Evolutionary conservation across 2,113 vertebrate genomes (phyloP), one percentile per base, ranked within the genome.

Genomic region (Empidonax traillii): DNA sequence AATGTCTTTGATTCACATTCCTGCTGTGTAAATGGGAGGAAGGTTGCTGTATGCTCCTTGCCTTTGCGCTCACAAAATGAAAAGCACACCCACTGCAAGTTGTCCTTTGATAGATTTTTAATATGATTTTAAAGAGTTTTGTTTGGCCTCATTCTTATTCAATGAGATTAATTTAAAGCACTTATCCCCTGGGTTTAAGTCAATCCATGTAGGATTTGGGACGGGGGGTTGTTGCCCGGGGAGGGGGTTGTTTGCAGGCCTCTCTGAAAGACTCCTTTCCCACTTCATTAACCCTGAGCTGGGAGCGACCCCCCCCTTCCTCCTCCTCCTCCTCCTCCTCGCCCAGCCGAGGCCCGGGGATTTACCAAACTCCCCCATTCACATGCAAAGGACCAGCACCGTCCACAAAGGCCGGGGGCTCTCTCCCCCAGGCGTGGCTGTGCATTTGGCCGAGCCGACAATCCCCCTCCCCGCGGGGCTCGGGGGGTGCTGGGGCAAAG

Each of bases 251-350:
- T 99, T 98, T 99, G 98, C 98, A 98, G 98, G 98, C 98, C 98
- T 98, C 98, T 98, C 96, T 98, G 98, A 98, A 97, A 98, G 98
- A 98, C 98, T 99, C 98, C 98, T 98, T 98, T 99, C 99, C 98
- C 99, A 99, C 99, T 99, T 99, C 99, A 99, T 99, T 99, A 99
- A 99, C 99, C 99, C 98, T 96, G 99, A 98, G 98, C 98, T 97
- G 98, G 98, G 98, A 98, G 98, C 98, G 98, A 98, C 98, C 97
- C 98, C 95, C 91, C 67, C 90, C 67, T n/a, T 21, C 51, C 9
- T 44, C 98, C 90, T 91, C 98, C 89, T 91, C 68, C 78, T 97
- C 97, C 63, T 93, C 94, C 94, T 95, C 95, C 93, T 76, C 62
- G 65, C 81, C 94, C 84, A 39, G 92, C 96, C 98, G 97, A 97